Evolutionary conservation across 2,888 invertebrate species (phyloP), one percentile per base, ranked within the genome.

Genomic region (Acleris literana): DNA sequence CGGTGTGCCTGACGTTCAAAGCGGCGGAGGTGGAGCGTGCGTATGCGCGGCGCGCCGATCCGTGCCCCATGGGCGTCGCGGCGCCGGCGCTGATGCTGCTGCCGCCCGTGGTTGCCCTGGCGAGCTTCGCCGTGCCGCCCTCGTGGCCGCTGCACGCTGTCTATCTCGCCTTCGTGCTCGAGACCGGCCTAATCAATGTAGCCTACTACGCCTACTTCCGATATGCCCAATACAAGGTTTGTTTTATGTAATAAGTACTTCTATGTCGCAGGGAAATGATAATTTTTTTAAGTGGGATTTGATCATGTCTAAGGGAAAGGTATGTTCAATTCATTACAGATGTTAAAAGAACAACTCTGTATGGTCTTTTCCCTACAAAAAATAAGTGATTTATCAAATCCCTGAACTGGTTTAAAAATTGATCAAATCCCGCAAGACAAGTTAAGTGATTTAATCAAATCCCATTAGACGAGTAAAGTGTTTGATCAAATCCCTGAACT

Each of bases 71-170:
- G 59, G 83, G 88, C 7, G 79, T 85, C 44, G 82, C 82, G 16
- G 83, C 84, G 7, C 91, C 93, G 3, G 89, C 92, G n/a, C 80
- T 93, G 69, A 79, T 90, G 72, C 82, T 92, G 59, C 75, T 92
- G 58, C 90, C 93, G 16, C 87, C 93, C 0, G 87, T 93, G 67
- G 75, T 86, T 22, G 77, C 81, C 60, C 79, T 91, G 51, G 83
- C 84, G 53, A 80, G 78, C 74, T 88, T 90, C 74, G 87, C 88
- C 16, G 83, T 86, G 46, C 90, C 89, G 1, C 77, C 81, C 29
- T 77, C 83, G n/a, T 84, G 82, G 82, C 76, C 86, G 13, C 76
- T 88, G 20, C 83, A 87, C 67, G 84, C 85, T 4, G 80, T 86
- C 44, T 90, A 90, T 77, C 79, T 89, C 57, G 83, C 84, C 18